Percentiles rank a stretch among this genome's conserved stretches.
Evolutionary conservation across 2,113 vertebrate species (phyloP).

Genomic region (Dinomys branickii): DNA sequence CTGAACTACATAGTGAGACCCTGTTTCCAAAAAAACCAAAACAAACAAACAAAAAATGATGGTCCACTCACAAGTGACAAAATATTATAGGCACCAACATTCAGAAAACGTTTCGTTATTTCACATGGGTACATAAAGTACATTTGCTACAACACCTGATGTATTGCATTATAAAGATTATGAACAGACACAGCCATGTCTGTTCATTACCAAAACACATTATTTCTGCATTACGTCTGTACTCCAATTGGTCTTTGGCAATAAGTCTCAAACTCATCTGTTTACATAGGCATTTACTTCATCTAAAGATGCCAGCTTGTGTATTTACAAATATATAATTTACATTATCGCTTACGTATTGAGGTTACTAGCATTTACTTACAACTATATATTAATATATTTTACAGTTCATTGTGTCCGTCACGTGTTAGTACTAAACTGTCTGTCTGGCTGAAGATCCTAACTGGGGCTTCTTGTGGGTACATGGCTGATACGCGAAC

Average conservation of each 20-base stretch:
- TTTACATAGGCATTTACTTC: neutral
- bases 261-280: neutral
- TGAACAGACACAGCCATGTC: neutral
- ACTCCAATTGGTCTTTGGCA: neutral
- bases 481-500: neutral
- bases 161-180: neutral
- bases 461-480: neutral
- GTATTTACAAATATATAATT: neutral
- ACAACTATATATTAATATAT: neutral
- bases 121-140: neutral
- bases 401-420: neutral
- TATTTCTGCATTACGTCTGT: neutral
- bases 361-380: neutral
- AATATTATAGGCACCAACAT: neutral
- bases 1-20: neutral
- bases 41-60: neutral
- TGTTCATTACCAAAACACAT: neutral
- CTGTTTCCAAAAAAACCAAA: neutral
- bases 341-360: neutral
- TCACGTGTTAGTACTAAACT: neutral
- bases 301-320: neutral
- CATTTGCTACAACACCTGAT: neutral
- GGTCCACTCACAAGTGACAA: neutral
- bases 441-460: neutral
- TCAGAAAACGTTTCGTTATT: neutral